These are phyloP conservation scores for Metaphire vulgaris DNA, from an alignment of 1,140 invertebrate species.

Conservation along the genomic window DNA sequence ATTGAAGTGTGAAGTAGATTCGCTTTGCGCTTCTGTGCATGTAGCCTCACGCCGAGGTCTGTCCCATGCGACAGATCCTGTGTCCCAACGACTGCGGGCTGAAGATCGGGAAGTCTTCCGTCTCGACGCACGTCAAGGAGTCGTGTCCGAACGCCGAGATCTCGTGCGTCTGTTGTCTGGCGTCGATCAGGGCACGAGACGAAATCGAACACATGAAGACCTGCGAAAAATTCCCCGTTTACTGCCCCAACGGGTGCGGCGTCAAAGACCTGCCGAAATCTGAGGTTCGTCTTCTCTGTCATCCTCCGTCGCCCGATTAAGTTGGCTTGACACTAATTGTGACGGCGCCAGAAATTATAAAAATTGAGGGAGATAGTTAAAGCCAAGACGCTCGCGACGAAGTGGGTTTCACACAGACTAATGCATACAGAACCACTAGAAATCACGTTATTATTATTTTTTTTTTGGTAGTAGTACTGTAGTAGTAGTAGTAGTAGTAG, in stretches of 20 bases:
- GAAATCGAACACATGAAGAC: not conserved
- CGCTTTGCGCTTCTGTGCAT: too few relatives aligned
- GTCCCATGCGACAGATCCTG: not conserved
- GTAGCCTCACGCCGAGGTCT: slow-evolving; percentile 14
- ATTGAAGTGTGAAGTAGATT: too few relatives aligned
- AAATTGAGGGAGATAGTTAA: too few relatives aligned
- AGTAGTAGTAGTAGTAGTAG: too few relatives aligned
- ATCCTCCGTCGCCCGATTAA: too few relatives aligned
- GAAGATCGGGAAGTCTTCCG: not conserved
- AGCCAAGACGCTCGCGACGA: too few relatives aligned
- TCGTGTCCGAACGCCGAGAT: not conserved
- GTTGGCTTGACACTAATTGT: too few relatives aligned
- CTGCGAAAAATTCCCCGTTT: not conserved
- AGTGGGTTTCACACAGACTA: too few relatives aligned
- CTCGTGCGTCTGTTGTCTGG: not conserved
- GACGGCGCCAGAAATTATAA: too few relatives aligned
- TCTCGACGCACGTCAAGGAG: not conserved
- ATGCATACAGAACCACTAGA: too few relatives aligned
- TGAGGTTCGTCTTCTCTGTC: not conserved
- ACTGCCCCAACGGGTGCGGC: not conserved
- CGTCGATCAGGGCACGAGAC: not conserved
- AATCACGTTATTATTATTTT: too few relatives aligned
- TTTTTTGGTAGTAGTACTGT: too few relatives aligned
- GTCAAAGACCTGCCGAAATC: not conserved
- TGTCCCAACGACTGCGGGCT: not conserved